Conservation (phyloP, 2,797 vertebrate species). For the Bufotes viridis region DNA sequence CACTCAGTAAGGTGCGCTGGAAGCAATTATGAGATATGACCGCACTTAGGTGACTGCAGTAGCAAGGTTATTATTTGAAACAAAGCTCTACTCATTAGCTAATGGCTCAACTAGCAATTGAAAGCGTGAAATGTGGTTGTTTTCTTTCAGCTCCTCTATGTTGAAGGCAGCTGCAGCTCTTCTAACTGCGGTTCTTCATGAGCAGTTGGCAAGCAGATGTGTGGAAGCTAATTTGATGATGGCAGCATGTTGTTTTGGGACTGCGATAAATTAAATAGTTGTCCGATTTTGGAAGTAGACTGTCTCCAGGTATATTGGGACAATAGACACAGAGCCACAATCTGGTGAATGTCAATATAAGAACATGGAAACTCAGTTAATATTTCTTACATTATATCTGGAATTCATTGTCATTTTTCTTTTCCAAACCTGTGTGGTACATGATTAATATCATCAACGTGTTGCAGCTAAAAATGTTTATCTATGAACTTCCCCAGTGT, state of each 20-base stretch:
- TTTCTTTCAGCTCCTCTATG: background rate
- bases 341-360: background rate
- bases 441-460: background rate
- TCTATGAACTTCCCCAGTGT: too few species aligned
- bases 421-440: background rate
- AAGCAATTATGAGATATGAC: background rate
- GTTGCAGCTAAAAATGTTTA: background rate
- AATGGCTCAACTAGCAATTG: slow-evolving; percentile 1
- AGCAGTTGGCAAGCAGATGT: background rate
- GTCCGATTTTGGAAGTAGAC: background rate
- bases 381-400: background rate
- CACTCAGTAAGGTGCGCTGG: background rate
- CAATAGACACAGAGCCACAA: background rate
- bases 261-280: background rate
- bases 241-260: background rate
- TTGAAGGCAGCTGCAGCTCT: slow-evolving; percentile 1
- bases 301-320: background rate
- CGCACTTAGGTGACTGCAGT: background rate
- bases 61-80: background rate
- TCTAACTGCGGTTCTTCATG: background rate
- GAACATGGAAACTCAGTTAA: background rate
- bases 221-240: background rate
- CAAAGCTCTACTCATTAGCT: slow-evolving; percentile 11
- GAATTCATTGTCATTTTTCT: background rate
- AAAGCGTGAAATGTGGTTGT: background rate